Conservation (phyloP, 2,888 invertebrate genomes). For the Nipponacmea schrenckii region DNA sequence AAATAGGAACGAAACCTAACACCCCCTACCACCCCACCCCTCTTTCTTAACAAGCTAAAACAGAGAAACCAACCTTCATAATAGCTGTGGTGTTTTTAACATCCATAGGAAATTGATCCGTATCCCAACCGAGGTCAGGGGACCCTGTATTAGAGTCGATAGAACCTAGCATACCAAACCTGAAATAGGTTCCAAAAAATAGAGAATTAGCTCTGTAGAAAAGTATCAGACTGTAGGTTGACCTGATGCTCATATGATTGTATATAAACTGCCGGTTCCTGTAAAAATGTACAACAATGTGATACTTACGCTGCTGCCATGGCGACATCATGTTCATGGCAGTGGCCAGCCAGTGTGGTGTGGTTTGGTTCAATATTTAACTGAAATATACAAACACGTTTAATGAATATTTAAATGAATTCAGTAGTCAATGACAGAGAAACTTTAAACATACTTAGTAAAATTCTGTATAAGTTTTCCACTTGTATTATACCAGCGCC, state of each 20-base stretch:
- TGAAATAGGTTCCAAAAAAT: slow-evolving; percentile 44
- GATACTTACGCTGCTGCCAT: slow-evolving; percentile 75
- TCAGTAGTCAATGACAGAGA: too few species aligned
- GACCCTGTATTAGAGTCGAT: slow-evolving; percentile 71
- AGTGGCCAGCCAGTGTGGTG: slow-evolving; percentile 69
- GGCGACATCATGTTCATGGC: slow-evolving; percentile 71
- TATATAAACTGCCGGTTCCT: neutral
- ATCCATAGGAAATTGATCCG: slow-evolving; percentile 72
- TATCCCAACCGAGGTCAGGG: slow-evolving; percentile 70
- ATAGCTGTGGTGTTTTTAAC: slow-evolving; percentile 71
- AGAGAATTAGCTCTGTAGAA: too few species aligned
- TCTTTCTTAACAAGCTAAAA: too few species aligned
- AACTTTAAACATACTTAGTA: too few species aligned
- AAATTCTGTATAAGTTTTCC: too few species aligned
- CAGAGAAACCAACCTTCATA: slow-evolving; percentile 70
- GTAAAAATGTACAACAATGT: neutral
- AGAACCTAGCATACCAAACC: slow-evolving; percentile 75
- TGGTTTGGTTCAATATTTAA: slow-evolving; percentile 75
- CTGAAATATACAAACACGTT: slow-evolving; percentile 41
- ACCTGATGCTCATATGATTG: too few species aligned
- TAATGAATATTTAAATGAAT: too few species aligned
- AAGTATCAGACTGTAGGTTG: too few species aligned
- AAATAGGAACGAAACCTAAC: too few species aligned
- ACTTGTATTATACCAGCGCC: too few species aligned
- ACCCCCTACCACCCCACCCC: too few species aligned